phyloP scores from a whole-genome alignment of 2,888 invertebrate genomes.

The Rosalia funebris region DNA sequence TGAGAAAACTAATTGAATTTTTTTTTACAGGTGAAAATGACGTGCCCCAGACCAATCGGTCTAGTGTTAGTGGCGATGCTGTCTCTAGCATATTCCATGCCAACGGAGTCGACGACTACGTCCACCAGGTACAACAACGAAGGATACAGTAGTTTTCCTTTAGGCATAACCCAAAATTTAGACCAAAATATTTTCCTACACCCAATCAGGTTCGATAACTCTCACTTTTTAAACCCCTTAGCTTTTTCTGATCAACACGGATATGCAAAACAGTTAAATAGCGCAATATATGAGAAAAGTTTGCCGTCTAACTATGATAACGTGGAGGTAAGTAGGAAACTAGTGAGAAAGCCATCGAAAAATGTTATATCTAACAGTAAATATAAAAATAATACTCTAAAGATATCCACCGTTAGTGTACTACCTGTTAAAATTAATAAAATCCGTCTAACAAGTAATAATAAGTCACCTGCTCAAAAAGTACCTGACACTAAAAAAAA shows the following conservation, averaged over 20 bases:
- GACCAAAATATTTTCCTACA: constrained; percentile 6
- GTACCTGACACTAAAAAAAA: constrained; percentile 15
- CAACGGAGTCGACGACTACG: constrained; percentile 54
- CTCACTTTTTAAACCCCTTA: constrained; percentile 35
- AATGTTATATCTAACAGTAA: not conserved
- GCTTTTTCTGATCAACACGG: no score
- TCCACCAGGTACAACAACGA: constrained; percentile 59
- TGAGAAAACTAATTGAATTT: constrained; percentile 29
- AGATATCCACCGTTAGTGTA: not conserved
- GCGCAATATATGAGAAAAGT: no score
- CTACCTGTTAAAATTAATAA: not conserved
- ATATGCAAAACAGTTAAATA: no score
- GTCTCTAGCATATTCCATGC: constrained; percentile 47
- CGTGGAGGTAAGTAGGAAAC: constrained; percentile 4
- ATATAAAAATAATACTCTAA: not conserved
- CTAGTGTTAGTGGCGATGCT: constrained; percentile 51
- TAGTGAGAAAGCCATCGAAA: not conserved
- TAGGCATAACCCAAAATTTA: constrained; percentile 19
- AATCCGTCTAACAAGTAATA: not conserved
- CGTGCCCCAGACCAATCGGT: constrained; percentile 48
- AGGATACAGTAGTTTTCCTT: constrained; percentile 41
- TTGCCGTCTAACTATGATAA: no score
- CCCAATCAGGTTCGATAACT: not conserved
- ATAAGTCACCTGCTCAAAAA: not conserved
- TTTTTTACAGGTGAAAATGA: constrained; percentile 59